Percentiles rank a stretch among this genome's conserved stretches.
Conservation (phyloP, 2,888 invertebrate genomes). For the Apoda limacodes region DNA sequence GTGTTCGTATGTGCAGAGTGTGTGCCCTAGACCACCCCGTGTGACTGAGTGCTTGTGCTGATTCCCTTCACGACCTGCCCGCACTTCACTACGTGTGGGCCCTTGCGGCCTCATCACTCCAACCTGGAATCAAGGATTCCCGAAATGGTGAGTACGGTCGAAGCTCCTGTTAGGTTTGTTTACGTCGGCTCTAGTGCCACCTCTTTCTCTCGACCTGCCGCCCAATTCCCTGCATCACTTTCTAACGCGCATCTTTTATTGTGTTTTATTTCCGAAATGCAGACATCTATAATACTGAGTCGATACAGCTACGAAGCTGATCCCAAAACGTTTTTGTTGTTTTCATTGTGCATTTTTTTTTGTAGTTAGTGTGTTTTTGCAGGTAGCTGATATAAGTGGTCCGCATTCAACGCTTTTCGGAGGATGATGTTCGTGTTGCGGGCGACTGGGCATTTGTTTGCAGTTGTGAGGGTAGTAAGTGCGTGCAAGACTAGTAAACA, state of each 20-base stretch:
- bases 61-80: slow-evolving; percentile 40
- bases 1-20: slow-evolving; percentile 47
- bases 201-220: slow-evolving; percentile 64
- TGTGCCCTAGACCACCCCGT: slow-evolving; percentile 43
- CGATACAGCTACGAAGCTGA: slow-evolving; percentile 62
- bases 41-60: slow-evolving; percentile 51
- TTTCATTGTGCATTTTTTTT: slow-evolving; percentile 49
- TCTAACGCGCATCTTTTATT: slow-evolving; percentile 63
- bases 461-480: slow-evolving; percentile 32
- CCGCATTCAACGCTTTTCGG: slow-evolving; percentile 1
- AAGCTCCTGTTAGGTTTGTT: slow-evolving; percentile 65
- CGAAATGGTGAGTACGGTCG: slow-evolving; percentile 69
- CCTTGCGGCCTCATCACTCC: slow-evolving; percentile 38
- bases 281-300: slow-evolving; percentile 63
- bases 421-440: background rate
- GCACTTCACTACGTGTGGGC: slow-evolving; percentile 61
- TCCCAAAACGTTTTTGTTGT: slow-evolving; percentile 57
- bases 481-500: slow-evolving; percentile 52
- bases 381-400: no score
- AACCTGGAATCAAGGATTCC: slow-evolving; percentile 46
- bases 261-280: slow-evolving; percentile 68
- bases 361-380: slow-evolving; percentile 57
- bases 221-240: slow-evolving; percentile 57
- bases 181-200: slow-evolving; percentile 59
- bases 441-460: background rate